Base-by-base conservation (phyloP, 2,888 invertebrate species). In the Drosophila mimetica region DNA sequence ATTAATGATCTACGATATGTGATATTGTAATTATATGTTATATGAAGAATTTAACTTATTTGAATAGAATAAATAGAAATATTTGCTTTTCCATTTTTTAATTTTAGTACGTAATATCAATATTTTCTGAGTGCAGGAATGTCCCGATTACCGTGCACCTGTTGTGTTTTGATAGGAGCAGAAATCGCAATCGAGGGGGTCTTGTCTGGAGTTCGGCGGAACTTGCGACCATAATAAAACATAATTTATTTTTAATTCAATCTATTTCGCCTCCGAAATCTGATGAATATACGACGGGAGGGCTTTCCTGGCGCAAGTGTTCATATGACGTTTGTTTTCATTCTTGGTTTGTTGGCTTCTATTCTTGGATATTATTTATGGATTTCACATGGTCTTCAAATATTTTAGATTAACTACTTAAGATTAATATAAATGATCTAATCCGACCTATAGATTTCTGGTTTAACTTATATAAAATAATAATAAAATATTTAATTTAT, bases 201-300 rank as follows among this genome's bases (percentile, higher is more conserved):
- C 67, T 36, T n/a, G 42, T 22, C 34, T 36, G 16, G 3, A n/a
- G 8, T 14, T 30, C 18, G 16, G n/a, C 51, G 50, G 50, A 50
- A 66, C 51, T 16, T 5, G 2, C 1, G 4, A 25, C 32, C 11
- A 11, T 16, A 50, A 50, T 66, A 42, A 63, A 63, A 50, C 41
- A 63, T 63, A 63, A 65, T 51, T 66, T 63, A 51, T 66, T 42
- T 63, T 66, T 63, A 63, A 42, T 51, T 66, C 22, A 48, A 51
- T 6, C 34, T 42, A 42, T 25, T 42, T 1, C 42, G 8, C 42
- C 4, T 5, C 22, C 9, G 25, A 8, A 14, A 16, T 25, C 16
- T 51, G 9, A 51, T 28, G 28, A 36, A 63, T 63, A 63, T 63
- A 63, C n/a, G 42, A 50, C 9, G 18, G 11, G 9, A 18, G 22